Evolutionary conservation across 2,888 invertebrate genomes (phyloP).

Genomic region (Rambutsinella grinnellia): DNA sequence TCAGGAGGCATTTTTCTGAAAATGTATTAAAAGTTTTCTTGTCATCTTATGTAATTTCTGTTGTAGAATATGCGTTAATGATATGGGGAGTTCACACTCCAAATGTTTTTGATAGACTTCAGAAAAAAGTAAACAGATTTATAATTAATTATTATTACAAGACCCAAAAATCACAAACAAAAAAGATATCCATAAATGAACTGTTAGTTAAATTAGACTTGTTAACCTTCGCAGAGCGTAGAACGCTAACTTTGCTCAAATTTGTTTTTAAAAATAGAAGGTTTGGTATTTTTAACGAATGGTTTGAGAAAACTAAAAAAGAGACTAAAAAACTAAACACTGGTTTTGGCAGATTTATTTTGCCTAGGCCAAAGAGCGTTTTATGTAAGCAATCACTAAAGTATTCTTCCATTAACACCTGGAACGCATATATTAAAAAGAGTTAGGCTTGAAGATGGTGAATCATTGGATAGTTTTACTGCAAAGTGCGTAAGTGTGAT

Average conservation of each 20-base stretch:
- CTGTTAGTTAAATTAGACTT: not conserved
- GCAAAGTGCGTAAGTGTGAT: not conserved
- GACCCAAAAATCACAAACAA: not conserved
- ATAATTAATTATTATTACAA: not conserved
- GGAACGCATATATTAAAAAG: slow-evolving; percentile 3
- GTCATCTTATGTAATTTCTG: slow-evolving; percentile 2
- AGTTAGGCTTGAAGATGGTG: not conserved
- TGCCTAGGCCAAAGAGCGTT: not conserved
- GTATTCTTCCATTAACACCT: not conserved
- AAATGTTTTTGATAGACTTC: not conserved
- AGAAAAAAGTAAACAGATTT: slow-evolving; percentile 24
- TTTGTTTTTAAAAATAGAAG: slow-evolving; percentile 9
- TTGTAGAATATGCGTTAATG: slow-evolving; percentile 19
- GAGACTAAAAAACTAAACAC: no score
- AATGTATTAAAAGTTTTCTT: slow-evolving; percentile 26
- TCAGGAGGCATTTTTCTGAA: slow-evolving; percentile 2
- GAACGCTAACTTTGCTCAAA: not conserved
- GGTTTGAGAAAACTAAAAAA: not conserved
- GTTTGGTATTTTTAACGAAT: not conserved
- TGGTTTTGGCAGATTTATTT: no score
- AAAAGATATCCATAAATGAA: not conserved
- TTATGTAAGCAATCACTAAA: slow-evolving; percentile 4
- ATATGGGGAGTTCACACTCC: slow-evolving; percentile 13
- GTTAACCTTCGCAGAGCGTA: slow-evolving; percentile 12
- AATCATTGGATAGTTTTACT: not conserved